Base-by-base conservation (phyloP, 2,888 invertebrate species). In the Pachymerium ferrugineum region DNA sequence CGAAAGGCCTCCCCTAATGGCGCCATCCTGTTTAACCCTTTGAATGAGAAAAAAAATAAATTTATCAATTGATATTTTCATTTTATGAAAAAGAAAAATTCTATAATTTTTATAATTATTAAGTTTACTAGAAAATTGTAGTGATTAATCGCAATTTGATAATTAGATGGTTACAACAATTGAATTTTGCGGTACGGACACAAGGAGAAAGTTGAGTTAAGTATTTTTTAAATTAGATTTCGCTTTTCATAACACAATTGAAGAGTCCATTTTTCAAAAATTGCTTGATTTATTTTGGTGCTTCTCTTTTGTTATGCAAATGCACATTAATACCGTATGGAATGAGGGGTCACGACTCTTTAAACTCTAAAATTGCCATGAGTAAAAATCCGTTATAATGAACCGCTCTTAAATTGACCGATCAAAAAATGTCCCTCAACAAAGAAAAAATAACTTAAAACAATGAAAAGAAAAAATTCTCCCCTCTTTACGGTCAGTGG, bases 181-280 rank as follows among this genome's bases (percentile, higher is more conserved):
- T 47, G 47, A 22, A 47, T 47, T 42, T 47, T 47, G 47, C 47
- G 47, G 47, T 47, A 19, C 22, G 6, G 42, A 16, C 12, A n/a
- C 6, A 14, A 47, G 19, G 47, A 19, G 22, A 47, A 47, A 47
- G 22, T 42, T 42, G 47, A 47, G 47, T 47, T 3, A 47, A 47
- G 47, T 47, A 47, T 47, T 47, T 3, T 19, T 3, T 6, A 47
- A 47, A 47, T 47, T 47, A 47, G 47, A 47, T 47, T 47, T 47
- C 22, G 19, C 47, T 47, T 47, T 47, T 47, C 47, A 47, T 47
- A 47, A 47, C 47, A 47, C 47, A 47, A 47, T 47, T 47, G 47
- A 47, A 3, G 47, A 47, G 47, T 47, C 47, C 47, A 47, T 47
- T 47, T 47, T 47, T 19, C 47, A 47, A 47, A 47, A 47, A 47